Conservation (phyloP, 2,888 invertebrate genomes). For the Aporophyla nigra region DNA sequence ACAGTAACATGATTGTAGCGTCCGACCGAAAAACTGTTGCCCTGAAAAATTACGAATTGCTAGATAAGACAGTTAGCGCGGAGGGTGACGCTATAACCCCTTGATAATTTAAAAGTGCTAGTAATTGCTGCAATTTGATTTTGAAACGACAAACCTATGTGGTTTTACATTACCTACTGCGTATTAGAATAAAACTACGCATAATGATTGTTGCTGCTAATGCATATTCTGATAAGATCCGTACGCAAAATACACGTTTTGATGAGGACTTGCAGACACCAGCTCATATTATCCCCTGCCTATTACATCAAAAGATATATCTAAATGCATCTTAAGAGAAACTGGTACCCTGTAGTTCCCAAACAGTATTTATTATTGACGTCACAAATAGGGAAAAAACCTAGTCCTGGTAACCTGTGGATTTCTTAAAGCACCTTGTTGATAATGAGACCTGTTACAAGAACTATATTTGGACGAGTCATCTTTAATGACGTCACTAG, state of each 20-base stretch:
- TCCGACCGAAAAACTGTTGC: too few species aligned
- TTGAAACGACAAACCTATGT: too few species aligned
- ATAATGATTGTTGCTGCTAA: not conserved
- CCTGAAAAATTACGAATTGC: too few species aligned
- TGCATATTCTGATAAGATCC: not conserved
- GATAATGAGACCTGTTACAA: not conserved
- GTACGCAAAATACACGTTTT: too few species aligned
- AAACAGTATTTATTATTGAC: not conserved
- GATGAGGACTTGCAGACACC: too few species aligned
- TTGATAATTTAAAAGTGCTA: too few species aligned
- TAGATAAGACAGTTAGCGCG: too few species aligned
- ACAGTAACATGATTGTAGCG: too few species aligned
- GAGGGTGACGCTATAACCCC: too few species aligned
- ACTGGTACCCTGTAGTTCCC: not conserved
- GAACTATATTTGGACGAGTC: conserved; percentile 14
- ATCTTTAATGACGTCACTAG: conserved; percentile 31
- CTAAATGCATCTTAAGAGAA: not conserved
- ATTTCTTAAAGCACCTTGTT: not conserved
- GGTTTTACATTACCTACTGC: not conserved
- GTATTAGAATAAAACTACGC: not conserved
- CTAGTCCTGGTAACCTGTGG: not conserved
- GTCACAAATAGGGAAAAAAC: conserved; percentile 15
- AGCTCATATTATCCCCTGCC: too few species aligned
- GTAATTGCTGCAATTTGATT: too few species aligned
- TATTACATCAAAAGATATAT: not conserved